Evolutionary conservation across 2,113 vertebrate species (phyloP), one percentile per base, ranked within the genome.

Genomic region (Ardeotis arabs): DNA sequence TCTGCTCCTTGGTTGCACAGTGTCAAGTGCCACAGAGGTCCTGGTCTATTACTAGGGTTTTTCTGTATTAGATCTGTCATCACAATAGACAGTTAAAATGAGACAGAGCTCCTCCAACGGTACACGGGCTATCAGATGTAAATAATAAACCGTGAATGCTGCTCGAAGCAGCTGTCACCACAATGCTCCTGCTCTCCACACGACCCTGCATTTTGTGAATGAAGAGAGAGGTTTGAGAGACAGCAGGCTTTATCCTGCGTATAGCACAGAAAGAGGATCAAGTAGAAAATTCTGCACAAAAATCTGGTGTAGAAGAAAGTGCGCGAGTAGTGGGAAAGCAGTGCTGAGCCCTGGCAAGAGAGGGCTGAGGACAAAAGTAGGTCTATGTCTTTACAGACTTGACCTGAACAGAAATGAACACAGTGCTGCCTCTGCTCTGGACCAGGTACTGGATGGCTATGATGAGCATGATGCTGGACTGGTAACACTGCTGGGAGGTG

Each of bases 51-150:
- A 27, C 24, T 33, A 47, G 14, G 28, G 3, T 17, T 95, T 92
- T 80, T 55, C 23, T 0, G 0, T 10, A 18, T 28, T 28, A 47
- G 22, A 2, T 56, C 68, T 80, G 33, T 21, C 64, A 39, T 45
- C 7, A 50, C 37, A 83, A 19, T 11, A 75, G 33, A 7, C 29
- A 72, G 41, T 21, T 14, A 41, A 55, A 74, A 35, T 7, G 52
- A 23, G n/a, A 49, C 16, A 67, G 27, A 85, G 8, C 19, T 59
- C 21, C 24, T 67, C 22, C 0, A 1, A 23, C 4, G 62, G 50
- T 33, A 12, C 39, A 35, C 2, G 5, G 23, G 13, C 24, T 72
- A 25, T 78, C 25, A 88, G 44, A 35, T 31, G 18, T 17, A 84
- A 49, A 50, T 35, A 52, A 52, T 33, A 35, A 63, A 69, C 28